Evolutionary conservation across 2,888 invertebrate species (phyloP).

Genomic region (Oligia strigilis): DNA sequence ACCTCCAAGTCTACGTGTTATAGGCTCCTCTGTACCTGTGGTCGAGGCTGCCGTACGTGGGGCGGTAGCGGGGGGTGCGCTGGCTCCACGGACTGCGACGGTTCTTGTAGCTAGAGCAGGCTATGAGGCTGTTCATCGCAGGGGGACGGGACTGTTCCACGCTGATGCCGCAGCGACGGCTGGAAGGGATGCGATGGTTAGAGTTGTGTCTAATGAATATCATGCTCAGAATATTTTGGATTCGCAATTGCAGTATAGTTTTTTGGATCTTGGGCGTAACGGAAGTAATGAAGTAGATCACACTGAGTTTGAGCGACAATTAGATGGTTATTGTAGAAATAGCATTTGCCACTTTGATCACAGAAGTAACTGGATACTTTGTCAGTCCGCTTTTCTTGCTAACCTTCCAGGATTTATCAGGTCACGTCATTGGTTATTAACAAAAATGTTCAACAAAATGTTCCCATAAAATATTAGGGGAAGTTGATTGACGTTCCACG

Average conservation of each 20-base stretch:
- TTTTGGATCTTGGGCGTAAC: neutral
- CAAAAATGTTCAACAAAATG: neutral
- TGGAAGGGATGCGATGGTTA: conserved; percentile 54
- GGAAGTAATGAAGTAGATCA: neutral
- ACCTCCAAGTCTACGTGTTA: conserved; percentile 66
- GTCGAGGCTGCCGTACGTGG: conserved; percentile 86
- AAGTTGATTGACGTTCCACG: neutral
- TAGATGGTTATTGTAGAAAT: neutral
- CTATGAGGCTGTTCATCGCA: conserved; percentile 94
- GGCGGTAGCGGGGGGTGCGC: conserved; percentile 83
- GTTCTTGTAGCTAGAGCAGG: conserved; percentile 94
- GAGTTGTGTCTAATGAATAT: neutral
- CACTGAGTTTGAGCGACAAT: neutral
- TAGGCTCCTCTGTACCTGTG: conserved; percentile 82
- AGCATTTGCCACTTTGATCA: neutral
- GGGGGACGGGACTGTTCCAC: conserved; percentile 92
- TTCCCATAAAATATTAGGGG: neutral
- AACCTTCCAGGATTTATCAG: neutral
- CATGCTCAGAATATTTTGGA: neutral
- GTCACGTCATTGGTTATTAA: neutral
- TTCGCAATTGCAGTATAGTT: neutral
- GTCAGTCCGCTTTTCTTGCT: neutral
- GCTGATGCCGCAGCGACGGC: conserved; percentile 89
- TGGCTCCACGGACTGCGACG: conserved; percentile 88
- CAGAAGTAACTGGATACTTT: neutral